phyloP scores from a whole-genome alignment of 2,113 vertebrate genomes.

The Pseudonaja textilis region DNA sequence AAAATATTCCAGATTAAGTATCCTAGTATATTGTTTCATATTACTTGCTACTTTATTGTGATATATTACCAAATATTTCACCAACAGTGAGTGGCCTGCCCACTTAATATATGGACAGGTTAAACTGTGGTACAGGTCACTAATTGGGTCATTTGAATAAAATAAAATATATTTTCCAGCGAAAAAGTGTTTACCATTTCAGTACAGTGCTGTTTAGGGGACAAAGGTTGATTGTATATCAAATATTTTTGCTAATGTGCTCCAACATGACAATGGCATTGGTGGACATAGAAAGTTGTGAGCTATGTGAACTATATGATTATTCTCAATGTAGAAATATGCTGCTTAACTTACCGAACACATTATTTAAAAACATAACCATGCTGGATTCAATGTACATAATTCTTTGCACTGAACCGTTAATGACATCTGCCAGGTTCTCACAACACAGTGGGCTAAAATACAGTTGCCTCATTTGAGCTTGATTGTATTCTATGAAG shows the following conservation, averaged over 20 bases:
- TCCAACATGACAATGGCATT: constrained; percentile 3
- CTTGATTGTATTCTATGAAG: too few species aligned
- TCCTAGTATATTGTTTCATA: neutral
- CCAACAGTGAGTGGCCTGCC: neutral
- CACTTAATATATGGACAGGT: neutral
- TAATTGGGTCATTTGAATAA: neutral
- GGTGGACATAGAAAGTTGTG: neutral
- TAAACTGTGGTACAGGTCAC: neutral
- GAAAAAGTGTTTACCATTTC: neutral
- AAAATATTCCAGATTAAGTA: constrained; percentile 2
- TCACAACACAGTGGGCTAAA: too few species aligned
- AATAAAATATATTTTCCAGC: neutral
- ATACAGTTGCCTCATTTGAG: too few species aligned
- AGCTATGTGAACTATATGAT: neutral
- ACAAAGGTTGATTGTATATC: neutral
- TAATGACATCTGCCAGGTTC: neutral
- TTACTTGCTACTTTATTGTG: constrained; percentile 32
- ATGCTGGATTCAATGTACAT: neutral
- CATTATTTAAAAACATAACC: neutral
- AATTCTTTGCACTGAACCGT: neutral
- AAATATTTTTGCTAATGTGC: constrained; percentile 2
- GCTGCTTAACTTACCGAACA: neutral
- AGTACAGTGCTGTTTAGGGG: neutral
- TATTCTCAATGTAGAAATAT: neutral
- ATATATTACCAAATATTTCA: neutral